phyloP scores from a whole-genome alignment of 2,113 vertebrate species.

The Triplophysa rosa region DNA sequence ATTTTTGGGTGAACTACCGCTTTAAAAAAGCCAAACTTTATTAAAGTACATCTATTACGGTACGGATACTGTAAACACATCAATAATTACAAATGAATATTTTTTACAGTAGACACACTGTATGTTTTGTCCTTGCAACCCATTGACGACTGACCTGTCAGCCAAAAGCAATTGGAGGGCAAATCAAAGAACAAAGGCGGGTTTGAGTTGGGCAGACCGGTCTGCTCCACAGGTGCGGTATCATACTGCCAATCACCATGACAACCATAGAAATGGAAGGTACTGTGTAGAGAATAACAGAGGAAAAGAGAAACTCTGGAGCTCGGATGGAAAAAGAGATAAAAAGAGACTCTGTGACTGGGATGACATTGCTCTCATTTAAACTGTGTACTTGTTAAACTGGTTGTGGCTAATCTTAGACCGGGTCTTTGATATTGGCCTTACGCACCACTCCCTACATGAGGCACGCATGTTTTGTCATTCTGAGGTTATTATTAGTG shows the following conservation, averaged over 20 bases:
- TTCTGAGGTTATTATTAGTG: conserved; percentile 26
- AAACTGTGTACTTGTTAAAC: conserved; percentile 44
- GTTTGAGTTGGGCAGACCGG: conserved; percentile 12
- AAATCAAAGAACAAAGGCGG: background rate
- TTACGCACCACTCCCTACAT: conserved; percentile 30
- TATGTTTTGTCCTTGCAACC: no score
- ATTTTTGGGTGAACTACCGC: no score
- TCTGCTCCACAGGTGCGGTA: conserved; percentile 42
- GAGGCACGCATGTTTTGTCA: conserved; percentile 34
- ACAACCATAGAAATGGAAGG: conserved; percentile 46
- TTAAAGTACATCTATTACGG: no score
- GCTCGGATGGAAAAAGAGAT: background rate
- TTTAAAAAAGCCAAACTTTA: no score
- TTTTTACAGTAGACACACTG: background rate
- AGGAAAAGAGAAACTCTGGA: background rate
- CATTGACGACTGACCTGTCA: background rate
- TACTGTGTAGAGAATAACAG: conserved; percentile 8
- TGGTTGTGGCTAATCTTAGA: conserved; percentile 51
- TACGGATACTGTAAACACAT: no score
- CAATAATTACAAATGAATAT: background rate
- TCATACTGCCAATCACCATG: conserved; percentile 35
- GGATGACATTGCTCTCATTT: conserved; percentile 21
- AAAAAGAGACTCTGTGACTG: background rate
- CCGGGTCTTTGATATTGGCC: conserved; percentile 13
- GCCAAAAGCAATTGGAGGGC: conserved; percentile 12